Percentiles rank a stretch among this genome's conserved stretches.
Evolutionary conservation across 2,797 vertebrate species (phyloP).

Genomic region (Tapirus indicus): DNA sequence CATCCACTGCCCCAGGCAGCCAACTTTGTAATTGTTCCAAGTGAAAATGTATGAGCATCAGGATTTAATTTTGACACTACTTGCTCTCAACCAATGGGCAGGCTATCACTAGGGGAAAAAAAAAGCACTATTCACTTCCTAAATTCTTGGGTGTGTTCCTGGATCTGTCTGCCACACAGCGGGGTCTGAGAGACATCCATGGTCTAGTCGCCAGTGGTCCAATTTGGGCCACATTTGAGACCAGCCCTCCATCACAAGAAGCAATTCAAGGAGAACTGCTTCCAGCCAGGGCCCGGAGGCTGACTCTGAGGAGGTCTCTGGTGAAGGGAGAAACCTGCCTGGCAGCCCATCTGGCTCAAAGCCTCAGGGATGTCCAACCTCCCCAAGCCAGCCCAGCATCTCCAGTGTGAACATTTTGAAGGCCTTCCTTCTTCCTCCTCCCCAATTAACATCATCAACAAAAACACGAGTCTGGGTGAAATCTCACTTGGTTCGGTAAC

Average conservation of each 20-base stretch:
- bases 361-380: background rate
- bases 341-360: background rate
- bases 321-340: background rate
- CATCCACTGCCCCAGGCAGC: background rate
- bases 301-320: background rate
- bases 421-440: background rate
- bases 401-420: background rate
- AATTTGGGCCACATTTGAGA: background rate
- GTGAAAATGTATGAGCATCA: slow-evolving; percentile 51
- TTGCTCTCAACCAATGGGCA: slow-evolving; percentile 37
- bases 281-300: background rate
- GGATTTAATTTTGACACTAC: slow-evolving; percentile 68
- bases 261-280: background rate
- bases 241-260: slow-evolving; percentile 44
- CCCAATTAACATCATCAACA: background rate
- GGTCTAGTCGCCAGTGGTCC: background rate
- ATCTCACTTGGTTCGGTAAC: slow-evolving; percentile 8
- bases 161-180: background rate
- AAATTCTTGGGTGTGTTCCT: slow-evolving; percentile 63
- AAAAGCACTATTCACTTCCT: slow-evolving; percentile 42
- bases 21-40: slow-evolving; percentile 52
- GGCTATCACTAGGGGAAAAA: background rate
- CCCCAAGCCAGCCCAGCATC: background rate
- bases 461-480: background rate
- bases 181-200: background rate